These are phyloP conservation scores for Ciona savignyi DNA, from an alignment of 23 tunicate genomes.

Conservation along the genomic window DNA sequence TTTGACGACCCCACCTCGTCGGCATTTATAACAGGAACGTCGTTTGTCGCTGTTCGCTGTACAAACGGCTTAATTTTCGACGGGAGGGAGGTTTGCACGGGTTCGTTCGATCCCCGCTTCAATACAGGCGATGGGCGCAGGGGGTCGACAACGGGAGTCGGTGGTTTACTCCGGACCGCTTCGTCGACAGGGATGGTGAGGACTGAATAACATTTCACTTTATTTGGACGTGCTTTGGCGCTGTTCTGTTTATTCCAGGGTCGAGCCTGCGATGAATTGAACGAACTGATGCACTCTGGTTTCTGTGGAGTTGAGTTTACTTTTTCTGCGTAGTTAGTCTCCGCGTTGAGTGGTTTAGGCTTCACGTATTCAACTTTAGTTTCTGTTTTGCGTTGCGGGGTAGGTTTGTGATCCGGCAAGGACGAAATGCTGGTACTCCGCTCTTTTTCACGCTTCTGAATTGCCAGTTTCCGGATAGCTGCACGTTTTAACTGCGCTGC, in stretches of 20 bases:
- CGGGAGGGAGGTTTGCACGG: too few relatives aligned
- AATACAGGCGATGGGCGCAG: neutral
- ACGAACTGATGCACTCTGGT: neutral
- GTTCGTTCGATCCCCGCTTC: too few relatives aligned
- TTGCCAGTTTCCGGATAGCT: neutral
- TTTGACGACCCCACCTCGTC: too few relatives aligned
- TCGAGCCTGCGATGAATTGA: neutral
- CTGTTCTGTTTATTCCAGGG: neutral
- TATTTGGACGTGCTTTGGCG: too few relatives aligned
- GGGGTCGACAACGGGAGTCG: constrained; percentile 50
- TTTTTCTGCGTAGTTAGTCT: neutral
- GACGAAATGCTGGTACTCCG: too few relatives aligned
- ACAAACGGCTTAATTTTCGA: constrained; percentile 3
- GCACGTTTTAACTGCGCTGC: neutral
- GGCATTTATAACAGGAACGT: too few relatives aligned
- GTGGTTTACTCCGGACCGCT: constrained; percentile 46
- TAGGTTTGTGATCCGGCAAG: neutral
- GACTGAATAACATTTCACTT: constrained; percentile 28
- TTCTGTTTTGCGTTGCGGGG: neutral
- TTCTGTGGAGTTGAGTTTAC: neutral
- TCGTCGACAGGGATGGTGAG: constrained; percentile 39
- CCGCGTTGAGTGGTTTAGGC: neutral
- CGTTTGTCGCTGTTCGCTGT: constrained; percentile 2
- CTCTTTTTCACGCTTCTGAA: neutral
- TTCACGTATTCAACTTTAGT: neutral